phyloP scores from a whole-genome alignment of 2,113 vertebrate species.

The Oenanthe oenanthe region DNA sequence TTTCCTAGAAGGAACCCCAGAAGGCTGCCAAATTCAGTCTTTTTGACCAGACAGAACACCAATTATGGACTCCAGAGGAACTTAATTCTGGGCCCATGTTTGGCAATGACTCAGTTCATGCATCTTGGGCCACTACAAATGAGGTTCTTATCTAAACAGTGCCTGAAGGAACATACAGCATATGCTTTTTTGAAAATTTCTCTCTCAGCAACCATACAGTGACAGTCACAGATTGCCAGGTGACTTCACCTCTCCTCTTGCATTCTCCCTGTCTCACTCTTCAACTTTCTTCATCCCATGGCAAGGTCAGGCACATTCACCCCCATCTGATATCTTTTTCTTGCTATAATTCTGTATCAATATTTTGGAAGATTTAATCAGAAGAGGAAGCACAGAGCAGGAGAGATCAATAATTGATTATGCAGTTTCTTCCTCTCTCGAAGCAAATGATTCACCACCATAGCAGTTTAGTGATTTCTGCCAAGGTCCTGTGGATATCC shows the following conservation, averaged over 20 bases:
- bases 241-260: neutral
- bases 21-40: neutral
- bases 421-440: neutral
- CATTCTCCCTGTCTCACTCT: neutral
- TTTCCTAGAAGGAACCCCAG: neutral
- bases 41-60: neutral
- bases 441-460: neutral
- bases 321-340: neutral
- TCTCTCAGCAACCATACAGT: neutral
- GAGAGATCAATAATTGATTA: constrained; percentile 61
- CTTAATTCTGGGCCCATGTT: neutral
- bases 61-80: neutral
- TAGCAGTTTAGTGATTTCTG: neutral
- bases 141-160: neutral
- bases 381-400: neutral
- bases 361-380: constrained; percentile 55
- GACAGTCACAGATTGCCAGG: neutral
- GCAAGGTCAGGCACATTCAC: constrained; percentile 3
- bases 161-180: neutral
- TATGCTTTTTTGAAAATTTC: neutral
- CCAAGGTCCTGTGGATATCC: neutral
- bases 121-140: neutral
- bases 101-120: fast-evolving
- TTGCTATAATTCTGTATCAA: neutral
- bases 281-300: neutral